These are phyloP conservation scores for Pachypanchax playfairii DNA, from an alignment of 2,113 vertebrate genomes.

Conservation along the genomic window DNA sequence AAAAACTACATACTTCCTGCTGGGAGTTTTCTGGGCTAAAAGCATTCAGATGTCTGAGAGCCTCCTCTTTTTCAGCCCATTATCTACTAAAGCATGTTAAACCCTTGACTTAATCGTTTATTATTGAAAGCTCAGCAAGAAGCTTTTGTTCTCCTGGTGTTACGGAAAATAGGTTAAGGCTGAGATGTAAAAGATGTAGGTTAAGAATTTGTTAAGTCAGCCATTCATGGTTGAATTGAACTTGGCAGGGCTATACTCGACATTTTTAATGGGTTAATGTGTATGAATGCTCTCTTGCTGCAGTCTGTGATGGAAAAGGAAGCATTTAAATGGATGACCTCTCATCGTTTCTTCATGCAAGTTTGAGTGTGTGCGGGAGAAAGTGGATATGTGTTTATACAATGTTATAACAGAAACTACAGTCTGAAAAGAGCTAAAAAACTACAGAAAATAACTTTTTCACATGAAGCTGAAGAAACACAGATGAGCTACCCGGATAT, in stretches of 20 bases:
- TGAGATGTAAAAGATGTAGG: conserved; percentile 43
- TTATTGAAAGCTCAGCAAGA: conserved; percentile 65
- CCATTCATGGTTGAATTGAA: conserved; percentile 1
- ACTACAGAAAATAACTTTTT: not conserved
- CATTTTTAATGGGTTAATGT: not conserved
- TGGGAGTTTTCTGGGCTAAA: conserved; percentile 47
- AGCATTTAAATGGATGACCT: not conserved
- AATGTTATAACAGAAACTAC: not conserved
- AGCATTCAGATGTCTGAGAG: conserved; percentile 65
- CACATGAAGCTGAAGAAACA: not conserved
- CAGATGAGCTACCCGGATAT: too few relatives aligned
- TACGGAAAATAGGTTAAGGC: conserved; percentile 43
- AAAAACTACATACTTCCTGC: conserved; percentile 19
- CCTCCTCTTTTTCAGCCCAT: conserved; percentile 49
- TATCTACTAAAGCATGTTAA: conserved; percentile 62
- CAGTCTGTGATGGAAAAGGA: not conserved
- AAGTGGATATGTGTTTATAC: not conserved
- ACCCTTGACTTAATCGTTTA: conserved; percentile 53
- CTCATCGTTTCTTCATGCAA: not conserved
- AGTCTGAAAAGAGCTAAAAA: not conserved
- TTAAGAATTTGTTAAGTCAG: conserved; percentile 22
- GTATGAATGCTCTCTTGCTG: conserved; percentile 6
- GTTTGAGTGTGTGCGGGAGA: not conserved
- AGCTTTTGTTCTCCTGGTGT: conserved; percentile 29
- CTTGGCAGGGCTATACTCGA: not conserved